Evolutionary conservation across 1,140 invertebrate species (phyloP).

Genomic region (Panulirus ornatus): DNA sequence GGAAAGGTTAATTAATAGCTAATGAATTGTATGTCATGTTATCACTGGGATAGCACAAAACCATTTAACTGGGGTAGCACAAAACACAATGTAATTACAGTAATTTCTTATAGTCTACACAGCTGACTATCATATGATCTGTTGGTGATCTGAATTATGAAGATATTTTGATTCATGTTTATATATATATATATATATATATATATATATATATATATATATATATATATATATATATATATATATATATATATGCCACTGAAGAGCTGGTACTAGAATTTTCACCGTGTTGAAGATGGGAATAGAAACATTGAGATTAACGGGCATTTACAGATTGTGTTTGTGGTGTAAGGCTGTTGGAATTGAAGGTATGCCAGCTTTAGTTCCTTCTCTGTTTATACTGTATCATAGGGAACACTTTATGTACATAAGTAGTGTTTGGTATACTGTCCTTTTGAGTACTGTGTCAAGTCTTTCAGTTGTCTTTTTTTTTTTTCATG

Average conservation of each 20-base stretch:
- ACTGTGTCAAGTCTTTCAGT: constrained; percentile 24
- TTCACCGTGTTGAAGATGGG: not conserved
- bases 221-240: not conserved
- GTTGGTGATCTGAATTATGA: not conserved
- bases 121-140: not conserved
- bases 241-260: not conserved
- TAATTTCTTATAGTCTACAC: too few species aligned
- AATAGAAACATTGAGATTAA: constrained; percentile 26
- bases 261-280: not conserved
- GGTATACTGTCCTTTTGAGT: not conserved
- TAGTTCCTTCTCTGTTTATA: constrained; percentile 51
- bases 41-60: not conserved
- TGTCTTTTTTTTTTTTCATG: not conserved
- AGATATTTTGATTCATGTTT: not conserved
- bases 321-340: constrained; percentile 28
- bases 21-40: too few species aligned
- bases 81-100: not conserved
- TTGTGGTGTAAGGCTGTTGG: constrained; percentile 23
- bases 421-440: constrained; percentile 42
- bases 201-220: not conserved
- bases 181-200: not conserved
- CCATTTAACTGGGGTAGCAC: not conserved
- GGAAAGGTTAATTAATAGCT: not conserved
- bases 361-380: constrained; percentile 11
- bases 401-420: constrained; percentile 44